These are phyloP conservation scores for Eublepharis macularius DNA, from an alignment of 2,113 vertebrate species.

Conservation along the genomic window DNA sequence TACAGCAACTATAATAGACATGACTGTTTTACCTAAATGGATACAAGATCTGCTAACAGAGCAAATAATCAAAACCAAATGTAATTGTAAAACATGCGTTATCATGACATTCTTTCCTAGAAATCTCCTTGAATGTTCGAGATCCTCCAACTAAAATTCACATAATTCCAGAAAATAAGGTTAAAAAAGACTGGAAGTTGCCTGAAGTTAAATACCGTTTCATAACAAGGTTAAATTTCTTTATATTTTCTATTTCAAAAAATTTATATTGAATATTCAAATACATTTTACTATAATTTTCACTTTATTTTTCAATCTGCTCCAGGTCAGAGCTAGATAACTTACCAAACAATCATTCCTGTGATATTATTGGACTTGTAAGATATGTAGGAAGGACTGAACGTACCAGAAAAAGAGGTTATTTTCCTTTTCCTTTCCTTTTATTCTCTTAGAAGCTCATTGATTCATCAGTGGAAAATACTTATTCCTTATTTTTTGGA, in stretches of 20 bases:
- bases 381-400: slow-evolving; percentile 90
- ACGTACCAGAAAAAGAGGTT: slow-evolving; percentile 80
- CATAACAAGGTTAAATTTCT: background rate
- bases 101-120: slow-evolving; percentile 65
- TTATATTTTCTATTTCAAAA: background rate
- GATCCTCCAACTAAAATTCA: slow-evolving; percentile 82
- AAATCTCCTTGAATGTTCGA: slow-evolving; percentile 86
- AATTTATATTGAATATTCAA: background rate
- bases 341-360: slow-evolving; percentile 75
- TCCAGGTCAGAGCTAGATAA: slow-evolving; percentile 83
- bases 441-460: too few relatives aligned
- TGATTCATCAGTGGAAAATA: too few relatives aligned
- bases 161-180: slow-evolving; percentile 81
- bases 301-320: slow-evolving; percentile 31
- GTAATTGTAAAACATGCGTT: background rate
- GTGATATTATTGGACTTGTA: slow-evolving; percentile 90
- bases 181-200: slow-evolving; percentile 86
- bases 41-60: background rate
- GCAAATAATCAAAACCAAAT: background rate
- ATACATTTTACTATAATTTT: background rate
- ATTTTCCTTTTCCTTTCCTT: too few relatives aligned
- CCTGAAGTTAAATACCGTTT: slow-evolving; percentile 80
- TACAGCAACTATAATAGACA: background rate
- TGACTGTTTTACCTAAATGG: background rate
- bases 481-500: too few relatives aligned